Evolutionary conservation across 2,113 vertebrate genomes (phyloP), one percentile per base, ranked within the genome.

Genomic region (Osmerus mordax): DNA sequence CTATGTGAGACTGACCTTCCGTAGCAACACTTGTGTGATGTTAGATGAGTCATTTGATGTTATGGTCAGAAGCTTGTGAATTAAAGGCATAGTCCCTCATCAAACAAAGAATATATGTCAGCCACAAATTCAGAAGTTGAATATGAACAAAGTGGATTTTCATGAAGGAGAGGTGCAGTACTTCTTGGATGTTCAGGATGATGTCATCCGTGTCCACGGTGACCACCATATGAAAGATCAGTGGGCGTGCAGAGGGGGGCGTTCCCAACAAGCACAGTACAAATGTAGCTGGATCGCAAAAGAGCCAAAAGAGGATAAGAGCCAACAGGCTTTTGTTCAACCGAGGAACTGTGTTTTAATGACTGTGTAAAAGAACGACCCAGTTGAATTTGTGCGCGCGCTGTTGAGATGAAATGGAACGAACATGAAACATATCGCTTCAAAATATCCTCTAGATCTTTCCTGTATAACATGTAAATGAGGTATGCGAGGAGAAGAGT

Each of bases 201-300:
- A 64, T 76, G 75, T 60, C 71, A 15, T 14, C 3, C 9, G 28
- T 47, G 55, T 2, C 18, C 66, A 53, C 63, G 47, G 80, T 66
- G 67, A 63, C 69, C n/a, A 21, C 29, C 29, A 67, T 60, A 60
- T 25, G 58, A 60, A 62, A 28, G 28, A 29, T 23, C 18, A 41
- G 13, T 69, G 11, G 63, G 71, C 2, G 19, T 71, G 69, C 54
- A 52, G 59, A 53, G 59, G 41, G 65, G 63, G 53, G 9, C 15
- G 5, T 67, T 74, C 25, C 72, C 65, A 60, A 23, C 29, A 67
- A 67, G 65, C 64, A 3, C 28, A 9, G 28, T 55, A 47, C 74
- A 71, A 70, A 68, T 52, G 21, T 11, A 52, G 28, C 54, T 71
- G 59, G 52, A 78, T 78, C 74, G 68, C 32, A 12, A 1, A 55